Evolutionary conservation across 2,113 vertebrate species (phyloP), one percentile per base, ranked within the genome.

Genomic region (Hydrolagus affinis): DNA sequence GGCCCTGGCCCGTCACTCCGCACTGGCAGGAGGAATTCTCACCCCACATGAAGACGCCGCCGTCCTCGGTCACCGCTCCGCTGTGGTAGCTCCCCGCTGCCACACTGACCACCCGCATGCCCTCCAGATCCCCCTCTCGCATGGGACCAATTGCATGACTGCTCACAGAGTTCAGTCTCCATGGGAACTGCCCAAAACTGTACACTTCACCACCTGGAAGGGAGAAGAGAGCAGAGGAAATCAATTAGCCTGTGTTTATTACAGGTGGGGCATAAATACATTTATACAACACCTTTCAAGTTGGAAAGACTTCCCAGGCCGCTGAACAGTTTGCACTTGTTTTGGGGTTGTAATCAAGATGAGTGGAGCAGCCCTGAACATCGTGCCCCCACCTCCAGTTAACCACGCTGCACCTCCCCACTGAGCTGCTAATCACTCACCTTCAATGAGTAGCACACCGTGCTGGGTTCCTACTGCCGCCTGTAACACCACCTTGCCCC

Each of bases 21-120:
- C 98, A 99, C 87, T 99, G 98, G n/a, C 98, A 97, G 0, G 94
- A 91, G 3, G 90, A 87, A 85, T 99, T 99, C 88, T 95, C 93
- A 14, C 98, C 98, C 98, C 98, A 99, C 98, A 98, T 99, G 91
- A 96, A 97, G 12, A 95, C 94, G 0, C 91, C 89, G 0, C 98
- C 98, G 1, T 94, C 93, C 85, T 98, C 96, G 0, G 97, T 97
- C 88, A 99, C 95, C 0, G 94, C 97, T 25, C 97, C 98, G 1
- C 89, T 95, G 88, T 99, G 98, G 90, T 94, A 95, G 89, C 94
- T 94, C 23, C 98, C 98, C 0, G 97, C 94, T 0, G 96, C 95
- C n/a, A 99, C 94, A 0, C 92, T 90, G 32, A 96, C 91, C 62
- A 98, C 92, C 0, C 87, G 90, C 86, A 96, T 95, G 1, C 96